phyloP scores from a whole-genome alignment of 1,140 invertebrate species.

The Pseudachorutes palmiensis region DNA sequence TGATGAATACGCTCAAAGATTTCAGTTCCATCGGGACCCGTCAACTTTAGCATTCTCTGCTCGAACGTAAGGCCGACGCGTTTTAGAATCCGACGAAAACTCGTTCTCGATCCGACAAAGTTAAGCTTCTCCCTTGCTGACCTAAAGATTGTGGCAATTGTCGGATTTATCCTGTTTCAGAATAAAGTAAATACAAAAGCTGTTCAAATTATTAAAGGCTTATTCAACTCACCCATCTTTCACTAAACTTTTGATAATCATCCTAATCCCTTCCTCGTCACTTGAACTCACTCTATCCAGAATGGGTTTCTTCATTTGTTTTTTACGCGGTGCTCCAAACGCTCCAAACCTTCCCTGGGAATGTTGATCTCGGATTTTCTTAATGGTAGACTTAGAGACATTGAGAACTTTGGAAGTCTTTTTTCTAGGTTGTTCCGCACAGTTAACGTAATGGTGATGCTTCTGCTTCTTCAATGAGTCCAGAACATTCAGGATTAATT shows the following conservation, averaged over 20 bases:
- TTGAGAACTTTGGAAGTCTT: slow-evolving; percentile 29
- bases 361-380: slow-evolving; percentile 33
- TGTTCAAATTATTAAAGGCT: no score
- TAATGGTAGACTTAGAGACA: slow-evolving; percentile 23
- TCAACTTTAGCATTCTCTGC: neutral
- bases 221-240: no score
- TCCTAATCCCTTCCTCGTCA: slow-evolving; percentile 30
- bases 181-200: no score
- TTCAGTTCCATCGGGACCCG: no score
- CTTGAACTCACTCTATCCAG: slow-evolving; percentile 28
- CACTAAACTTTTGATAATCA: slow-evolving; percentile 28
- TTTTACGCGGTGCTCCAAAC: slow-evolving; percentile 24
- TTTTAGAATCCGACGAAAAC: slow-evolving; percentile 33
- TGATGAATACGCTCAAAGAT: no score
- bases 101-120: slow-evolving; percentile 33
- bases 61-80: slow-evolving; percentile 18
- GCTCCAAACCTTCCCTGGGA: slow-evolving; percentile 33
- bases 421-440: slow-evolving; percentile 28
- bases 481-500: slow-evolving; percentile 36
- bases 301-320: slow-evolving; percentile 27
- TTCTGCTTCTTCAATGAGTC: slow-evolving; percentile 34
- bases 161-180: slow-evolving; percentile 27
- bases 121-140: slow-evolving; percentile 30
- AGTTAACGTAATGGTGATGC: slow-evolving; percentile 26
- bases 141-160: slow-evolving; percentile 26